A percentile compares a stretch with the other conserved stretches of the same genome.
These are phyloP conservation scores for Elaphurus davidianus DNA, from an alignment of 2,113 vertebrate genomes.

Conservation along the genomic window DNA sequence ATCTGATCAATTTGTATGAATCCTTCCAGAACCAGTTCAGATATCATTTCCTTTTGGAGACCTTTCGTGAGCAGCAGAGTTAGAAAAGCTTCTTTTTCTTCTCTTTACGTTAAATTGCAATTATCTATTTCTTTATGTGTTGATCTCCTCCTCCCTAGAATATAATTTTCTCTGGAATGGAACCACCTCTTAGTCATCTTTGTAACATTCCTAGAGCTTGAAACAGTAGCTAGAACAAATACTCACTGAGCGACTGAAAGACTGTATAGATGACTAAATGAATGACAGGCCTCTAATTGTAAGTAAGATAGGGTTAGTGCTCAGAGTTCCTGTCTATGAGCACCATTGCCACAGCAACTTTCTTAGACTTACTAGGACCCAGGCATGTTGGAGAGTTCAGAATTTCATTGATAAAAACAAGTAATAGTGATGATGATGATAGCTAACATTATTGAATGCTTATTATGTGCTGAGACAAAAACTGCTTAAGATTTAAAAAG, in stretches of 20 bases:
- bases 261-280: not conserved
- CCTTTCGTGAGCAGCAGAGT: not conserved
- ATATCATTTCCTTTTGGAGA: not conserved
- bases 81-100: not conserved
- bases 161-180: not conserved
- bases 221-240: not conserved
- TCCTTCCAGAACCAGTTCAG: not conserved
- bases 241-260: not conserved
- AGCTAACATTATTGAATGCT: not conserved
- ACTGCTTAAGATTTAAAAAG: constrained; percentile 5
- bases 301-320: not conserved
- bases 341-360: not conserved
- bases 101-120: not conserved
- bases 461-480: constrained; percentile 10
- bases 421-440: not conserved
- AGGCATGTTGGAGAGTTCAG: not conserved
- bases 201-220: not conserved
- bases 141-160: not conserved
- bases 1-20: not conserved
- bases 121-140: not conserved
- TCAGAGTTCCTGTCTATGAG: not conserved
- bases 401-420: not conserved
- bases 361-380: not conserved
- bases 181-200: not conserved
- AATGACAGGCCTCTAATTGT: not conserved